phyloP scores from a whole-genome alignment of 2,888 invertebrate species.

The Heteropelma amictum region DNA sequence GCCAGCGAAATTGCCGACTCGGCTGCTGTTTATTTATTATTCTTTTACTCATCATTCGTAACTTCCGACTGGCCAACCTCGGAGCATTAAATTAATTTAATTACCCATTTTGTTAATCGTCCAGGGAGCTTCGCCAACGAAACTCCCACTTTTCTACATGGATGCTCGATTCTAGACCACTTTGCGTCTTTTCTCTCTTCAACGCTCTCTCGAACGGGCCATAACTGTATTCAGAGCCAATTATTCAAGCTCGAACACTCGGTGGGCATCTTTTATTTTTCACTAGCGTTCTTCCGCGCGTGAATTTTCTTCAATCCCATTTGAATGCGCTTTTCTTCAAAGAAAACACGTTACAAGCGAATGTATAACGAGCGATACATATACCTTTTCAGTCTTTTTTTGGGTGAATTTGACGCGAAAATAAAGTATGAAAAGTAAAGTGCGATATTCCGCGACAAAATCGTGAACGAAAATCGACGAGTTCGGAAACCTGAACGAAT shows the following conservation, averaged over 20 bases:
- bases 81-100: constrained; percentile 45
- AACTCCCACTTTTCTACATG: neutral
- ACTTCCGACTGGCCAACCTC: neutral
- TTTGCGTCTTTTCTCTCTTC: neutral
- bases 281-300: neutral
- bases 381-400: too few species aligned
- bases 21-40: neutral
- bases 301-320: constrained; percentile 4
- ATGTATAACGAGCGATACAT: too few species aligned
- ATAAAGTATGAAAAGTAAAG: too few species aligned
- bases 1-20: constrained; percentile 27
- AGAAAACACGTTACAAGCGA: neutral
- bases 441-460: too few species aligned
- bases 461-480: too few species aligned
- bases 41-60: constrained; percentile 1
- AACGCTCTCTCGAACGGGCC: neutral
- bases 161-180: neutral
- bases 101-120: constrained; percentile 52
- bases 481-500: too few species aligned
- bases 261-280: constrained; percentile 30
- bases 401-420: too few species aligned
- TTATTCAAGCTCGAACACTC: constrained; percentile 9
- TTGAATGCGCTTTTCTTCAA: constrained; percentile 15
- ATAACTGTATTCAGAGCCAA: too few species aligned
- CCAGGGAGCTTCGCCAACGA: constrained; percentile 19